A percentile compares a stretch with the other conserved stretches of the same genome.
Conservation (phyloP, 2,113 vertebrate species). For the Marcusenius ussheri region DNA sequence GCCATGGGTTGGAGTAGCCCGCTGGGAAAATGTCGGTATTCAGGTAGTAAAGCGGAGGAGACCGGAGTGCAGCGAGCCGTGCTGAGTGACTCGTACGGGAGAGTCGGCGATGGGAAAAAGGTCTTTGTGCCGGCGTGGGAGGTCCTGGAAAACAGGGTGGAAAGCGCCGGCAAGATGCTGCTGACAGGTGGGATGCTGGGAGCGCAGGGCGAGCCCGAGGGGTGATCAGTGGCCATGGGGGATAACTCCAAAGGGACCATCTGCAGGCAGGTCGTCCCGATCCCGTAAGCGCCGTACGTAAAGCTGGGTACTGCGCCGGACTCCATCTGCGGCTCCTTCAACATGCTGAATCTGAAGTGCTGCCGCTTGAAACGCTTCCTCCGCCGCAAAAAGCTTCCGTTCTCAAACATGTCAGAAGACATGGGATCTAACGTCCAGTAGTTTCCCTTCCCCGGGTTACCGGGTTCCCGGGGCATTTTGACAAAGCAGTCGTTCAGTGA, state of each 20-base stretch:
- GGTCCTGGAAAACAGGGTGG: constrained; percentile 47
- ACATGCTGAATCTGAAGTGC: constrained; percentile 31
- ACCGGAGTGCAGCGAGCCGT: constrained; percentile 26
- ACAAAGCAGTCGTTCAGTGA: constrained; percentile 68
- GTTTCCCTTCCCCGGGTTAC: constrained; percentile 63
- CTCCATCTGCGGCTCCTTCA: constrained; percentile 38
- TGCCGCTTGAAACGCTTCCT: constrained; percentile 64
- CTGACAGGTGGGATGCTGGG: constrained; percentile 33
- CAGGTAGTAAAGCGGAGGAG: constrained; percentile 23
- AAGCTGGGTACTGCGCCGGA: constrained; percentile 30
- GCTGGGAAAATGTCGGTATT: constrained; percentile 27
- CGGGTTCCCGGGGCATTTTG: constrained; percentile 63
- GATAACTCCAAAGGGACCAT: constrained; percentile 35
- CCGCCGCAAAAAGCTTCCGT: constrained; percentile 63
- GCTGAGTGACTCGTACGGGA: constrained; percentile 35
- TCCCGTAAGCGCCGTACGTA: constrained; percentile 38
- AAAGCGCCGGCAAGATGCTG: constrained; percentile 50
- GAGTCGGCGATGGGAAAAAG: constrained; percentile 34
- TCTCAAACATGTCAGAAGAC: constrained; percentile 67
- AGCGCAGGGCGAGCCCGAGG: constrained; percentile 9
- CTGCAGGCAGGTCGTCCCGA: constrained; percentile 29
- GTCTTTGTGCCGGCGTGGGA: constrained; percentile 26
- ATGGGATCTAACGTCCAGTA: constrained; percentile 70
- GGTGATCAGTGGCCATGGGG: constrained; percentile 19
- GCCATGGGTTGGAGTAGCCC: constrained; percentile 33